Conservation (phyloP, 2,113 vertebrate genomes). For the Eptesicus fuscus region DNA sequence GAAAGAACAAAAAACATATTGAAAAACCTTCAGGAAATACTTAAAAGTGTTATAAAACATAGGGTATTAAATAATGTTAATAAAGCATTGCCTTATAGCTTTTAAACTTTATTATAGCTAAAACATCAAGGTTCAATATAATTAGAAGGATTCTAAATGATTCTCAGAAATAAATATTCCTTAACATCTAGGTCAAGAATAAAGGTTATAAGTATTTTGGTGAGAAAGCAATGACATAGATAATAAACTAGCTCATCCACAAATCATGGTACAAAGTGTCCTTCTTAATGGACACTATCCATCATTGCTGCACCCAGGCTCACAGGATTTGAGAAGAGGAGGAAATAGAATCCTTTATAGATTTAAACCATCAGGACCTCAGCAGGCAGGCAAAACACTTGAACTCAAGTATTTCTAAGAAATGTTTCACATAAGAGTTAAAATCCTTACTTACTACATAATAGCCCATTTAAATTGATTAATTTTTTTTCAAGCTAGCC, state of each 20-base stretch:
- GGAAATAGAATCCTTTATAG: background rate
- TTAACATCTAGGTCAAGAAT: background rate
- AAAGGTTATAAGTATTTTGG: background rate
- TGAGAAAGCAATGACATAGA: background rate
- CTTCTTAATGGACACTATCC: background rate
- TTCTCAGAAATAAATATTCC: background rate
- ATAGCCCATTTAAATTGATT: background rate
- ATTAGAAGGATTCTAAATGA: background rate
- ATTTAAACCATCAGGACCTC: background rate
- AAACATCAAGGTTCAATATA: background rate
- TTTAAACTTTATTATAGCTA: background rate
- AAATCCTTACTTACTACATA: background rate
- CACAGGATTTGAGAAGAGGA: background rate
- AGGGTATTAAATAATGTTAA: background rate
- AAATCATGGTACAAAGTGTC: background rate
- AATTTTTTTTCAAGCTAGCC: background rate
- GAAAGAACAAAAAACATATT: background rate
- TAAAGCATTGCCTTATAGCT: background rate
- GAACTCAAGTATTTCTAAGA: background rate
- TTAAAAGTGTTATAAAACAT: background rate
- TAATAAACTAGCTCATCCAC: background rate
- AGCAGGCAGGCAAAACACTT: background rate
- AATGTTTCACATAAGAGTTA: background rate
- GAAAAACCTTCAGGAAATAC: background rate
- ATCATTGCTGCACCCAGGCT: background rate